phyloP scores from a whole-genome alignment of 1,140 invertebrate species.

The Subanguina moxae region DNA sequence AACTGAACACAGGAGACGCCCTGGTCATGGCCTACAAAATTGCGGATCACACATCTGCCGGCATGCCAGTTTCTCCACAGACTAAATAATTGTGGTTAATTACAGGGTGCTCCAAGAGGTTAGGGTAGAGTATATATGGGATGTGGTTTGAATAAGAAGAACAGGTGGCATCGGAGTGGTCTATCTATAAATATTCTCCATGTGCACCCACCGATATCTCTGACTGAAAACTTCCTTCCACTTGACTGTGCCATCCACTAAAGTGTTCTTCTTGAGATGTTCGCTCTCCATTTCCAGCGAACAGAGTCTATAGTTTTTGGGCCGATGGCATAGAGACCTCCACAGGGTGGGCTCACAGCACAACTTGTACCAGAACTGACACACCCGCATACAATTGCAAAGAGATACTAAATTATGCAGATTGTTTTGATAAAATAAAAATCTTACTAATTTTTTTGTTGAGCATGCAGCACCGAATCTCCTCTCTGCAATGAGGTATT shows the following conservation, averaged over 20 bases:
- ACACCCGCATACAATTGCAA: conserved; percentile 22
- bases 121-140: no score
- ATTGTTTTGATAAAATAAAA: conserved; percentile 3
- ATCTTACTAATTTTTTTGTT: no score
- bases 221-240: conserved; percentile 57
- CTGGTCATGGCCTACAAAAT: conserved; percentile 27
- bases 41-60: conserved; percentile 30
- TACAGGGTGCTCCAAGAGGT: no score
- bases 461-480: no score
- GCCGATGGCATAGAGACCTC: conserved; percentile 37
- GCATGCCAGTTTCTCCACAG: conserved; percentile 58
- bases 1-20: conserved; percentile 55
- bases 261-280: conserved; percentile 30
- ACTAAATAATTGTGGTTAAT: conserved; percentile 2
- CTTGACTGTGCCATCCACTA: conserved; percentile 38
- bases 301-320: conserved; percentile 39
- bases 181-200: neutral
- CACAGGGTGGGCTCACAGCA: conserved; percentile 34
- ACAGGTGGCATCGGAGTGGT: no score
- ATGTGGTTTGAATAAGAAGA: neutral
- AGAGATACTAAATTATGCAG: conserved; percentile 20
- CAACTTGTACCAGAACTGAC: conserved; percentile 31
- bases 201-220: conserved; percentile 41
- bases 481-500: no score
- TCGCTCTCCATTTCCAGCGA: conserved; percentile 39